Conservation (phyloP, 92 coral and sea anemone genomes). For the Parazoanthus atlanticus region DNA sequence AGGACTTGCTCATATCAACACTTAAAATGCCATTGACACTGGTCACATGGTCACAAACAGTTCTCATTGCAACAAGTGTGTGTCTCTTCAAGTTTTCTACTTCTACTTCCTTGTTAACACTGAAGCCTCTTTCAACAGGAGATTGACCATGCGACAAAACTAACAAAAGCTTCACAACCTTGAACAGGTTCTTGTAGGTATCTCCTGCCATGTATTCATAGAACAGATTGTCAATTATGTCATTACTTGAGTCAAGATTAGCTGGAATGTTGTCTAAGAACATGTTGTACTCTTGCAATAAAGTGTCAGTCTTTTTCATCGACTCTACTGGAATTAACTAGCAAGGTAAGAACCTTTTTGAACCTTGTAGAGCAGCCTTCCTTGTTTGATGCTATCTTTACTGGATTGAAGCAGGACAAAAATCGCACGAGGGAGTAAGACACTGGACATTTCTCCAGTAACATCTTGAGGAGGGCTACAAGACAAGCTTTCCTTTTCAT, state of each 20-base stretch:
- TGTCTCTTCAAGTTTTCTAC: slow-evolving; percentile 61
- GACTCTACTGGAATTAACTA: slow-evolving; percentile 52
- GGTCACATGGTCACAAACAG: slow-evolving; percentile 62
- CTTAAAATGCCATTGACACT: slow-evolving; percentile 54
- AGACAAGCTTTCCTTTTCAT: slow-evolving; percentile 3
- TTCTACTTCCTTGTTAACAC: slow-evolving; percentile 56
- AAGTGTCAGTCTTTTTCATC: slow-evolving; percentile 53
- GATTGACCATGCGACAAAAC: slow-evolving; percentile 64
- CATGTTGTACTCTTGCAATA: slow-evolving; percentile 50
- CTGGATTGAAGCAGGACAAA: slow-evolving; percentile 1
- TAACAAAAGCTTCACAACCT: slow-evolving; percentile 56
- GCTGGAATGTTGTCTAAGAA: slow-evolving; percentile 59
- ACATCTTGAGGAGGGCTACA: slow-evolving; percentile 39
- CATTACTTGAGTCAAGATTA: neutral
- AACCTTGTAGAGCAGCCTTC: slow-evolving; percentile 47
- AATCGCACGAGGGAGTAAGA: slow-evolving; percentile 43
- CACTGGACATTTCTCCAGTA: slow-evolving; percentile 52
- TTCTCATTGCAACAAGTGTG: slow-evolving; percentile 52
- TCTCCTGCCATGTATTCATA: slow-evolving; percentile 41
- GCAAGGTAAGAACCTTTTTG: slow-evolving; percentile 51
- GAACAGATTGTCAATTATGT: slow-evolving; percentile 45
- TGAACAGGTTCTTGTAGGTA: slow-evolving; percentile 43
- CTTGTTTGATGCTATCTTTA: slow-evolving; percentile 58
- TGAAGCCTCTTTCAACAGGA: slow-evolving; percentile 61
- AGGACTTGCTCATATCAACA: slow-evolving; percentile 48